These are phyloP conservation scores for Orthosia incerta DNA, from an alignment of 2,888 invertebrate genomes.

Conservation along the genomic window DNA sequence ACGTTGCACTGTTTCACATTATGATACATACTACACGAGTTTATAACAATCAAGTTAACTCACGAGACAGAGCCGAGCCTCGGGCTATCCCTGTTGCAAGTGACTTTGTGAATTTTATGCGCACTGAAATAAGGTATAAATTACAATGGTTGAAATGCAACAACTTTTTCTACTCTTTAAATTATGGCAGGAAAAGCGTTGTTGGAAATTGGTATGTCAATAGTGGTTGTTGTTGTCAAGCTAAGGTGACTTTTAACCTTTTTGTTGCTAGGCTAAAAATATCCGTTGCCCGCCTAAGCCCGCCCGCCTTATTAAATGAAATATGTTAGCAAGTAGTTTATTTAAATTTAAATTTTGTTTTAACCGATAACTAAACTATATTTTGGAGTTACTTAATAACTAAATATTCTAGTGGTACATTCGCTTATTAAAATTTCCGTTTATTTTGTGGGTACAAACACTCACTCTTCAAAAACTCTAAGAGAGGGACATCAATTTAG, in stretches of 20 bases:
- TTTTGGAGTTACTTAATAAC: too few species aligned
- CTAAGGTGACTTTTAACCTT: slow-evolving; percentile 3
- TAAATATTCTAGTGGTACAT: too few species aligned
- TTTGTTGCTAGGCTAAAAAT: slow-evolving; percentile 1
- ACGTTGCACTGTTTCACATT: slow-evolving; percentile 39
- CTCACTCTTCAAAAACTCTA: too few species aligned
- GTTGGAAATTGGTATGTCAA: slow-evolving; percentile 20
- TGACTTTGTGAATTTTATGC: slow-evolving; percentile 24
- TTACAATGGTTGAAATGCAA: slow-evolving; percentile 17
- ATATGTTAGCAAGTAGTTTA: not conserved
- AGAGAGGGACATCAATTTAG: too few species aligned
- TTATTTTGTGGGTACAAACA: too few species aligned
- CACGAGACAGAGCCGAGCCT: slow-evolving; percentile 32
- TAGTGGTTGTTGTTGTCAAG: not conserved
- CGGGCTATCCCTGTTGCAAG: slow-evolving; percentile 11
- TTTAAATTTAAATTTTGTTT: not conserved
- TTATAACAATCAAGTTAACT: slow-evolving; percentile 49
- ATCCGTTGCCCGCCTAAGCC: not conserved
- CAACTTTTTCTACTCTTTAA: not conserved
- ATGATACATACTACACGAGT: slow-evolving; percentile 24
- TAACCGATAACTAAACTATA: too few species aligned
- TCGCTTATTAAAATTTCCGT: too few species aligned
- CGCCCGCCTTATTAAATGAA: not conserved
- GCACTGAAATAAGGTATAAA: not conserved
- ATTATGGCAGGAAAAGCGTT: slow-evolving; percentile 15